Evolutionary conservation across 2,888 invertebrate species (phyloP), one percentile per base, ranked within the genome.

Genomic region (Strigamia maritima): DNA sequence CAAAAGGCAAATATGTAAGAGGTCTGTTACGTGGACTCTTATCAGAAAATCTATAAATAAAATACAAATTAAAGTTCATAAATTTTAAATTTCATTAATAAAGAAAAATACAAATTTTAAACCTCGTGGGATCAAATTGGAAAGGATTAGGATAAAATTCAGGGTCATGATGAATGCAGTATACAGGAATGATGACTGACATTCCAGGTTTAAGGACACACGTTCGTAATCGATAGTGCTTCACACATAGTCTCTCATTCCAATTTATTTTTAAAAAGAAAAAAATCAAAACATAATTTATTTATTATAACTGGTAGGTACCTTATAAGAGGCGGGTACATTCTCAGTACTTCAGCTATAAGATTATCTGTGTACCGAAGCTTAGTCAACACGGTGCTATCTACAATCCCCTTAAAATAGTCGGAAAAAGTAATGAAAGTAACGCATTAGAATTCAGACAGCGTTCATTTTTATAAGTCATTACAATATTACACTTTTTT

Each of bases 61-160:
- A n/a, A 60, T 49, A 3, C 2, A n/a, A 2, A n/a, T n/a, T n/a
- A n/a, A n/a, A n/a, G n/a, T n/a, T 10, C 2, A 3, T 49, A 19
- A 22, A 26, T 14, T 26, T 65, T 26, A 65, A 38, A 76, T 38
- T 76, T 38, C 1, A 76, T 76, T 76, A 12, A n/a, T 38, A 6
- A 31, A 35, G 1, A 19, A 38, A 38, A n/a, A 8, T 10, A 24
- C n/a, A n/a, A n/a, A n/a, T n/a, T n/a, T 44, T 24, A 19, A 26
- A 78, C 78, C 78, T 54, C n/a, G 10, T 22, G 8, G 78, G 78
- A n/a, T 60, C 38, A 38, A 60, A 78, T 16, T 2, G 3, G 1
- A 26, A n/a, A n/a, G 78, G 78, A 35, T 78, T 31, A 14, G 78
- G 78, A 65, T 78, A 78, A 60, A 14, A 35, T 7, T 78, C 65